These are phyloP conservation scores for Eupithecia subumbrata DNA, from an alignment of 2,888 invertebrate species.

Conservation along the genomic window DNA sequence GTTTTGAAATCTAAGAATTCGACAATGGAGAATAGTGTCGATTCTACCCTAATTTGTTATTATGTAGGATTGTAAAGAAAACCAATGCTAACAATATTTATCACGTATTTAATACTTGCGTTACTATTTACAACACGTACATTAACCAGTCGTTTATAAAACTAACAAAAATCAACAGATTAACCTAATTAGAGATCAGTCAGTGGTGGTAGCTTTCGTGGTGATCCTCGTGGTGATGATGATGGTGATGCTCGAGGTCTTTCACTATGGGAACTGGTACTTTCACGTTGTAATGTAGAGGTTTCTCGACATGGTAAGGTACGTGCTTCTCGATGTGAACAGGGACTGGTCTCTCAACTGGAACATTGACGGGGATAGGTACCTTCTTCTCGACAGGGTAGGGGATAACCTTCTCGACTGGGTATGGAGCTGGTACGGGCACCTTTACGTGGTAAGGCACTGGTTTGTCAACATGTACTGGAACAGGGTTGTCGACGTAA, in stretches of 20 bases:
- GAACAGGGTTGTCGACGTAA: slow-evolving; percentile 87
- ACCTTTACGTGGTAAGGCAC: slow-evolving; percentile 91
- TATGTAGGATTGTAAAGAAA: slow-evolving; percentile 26
- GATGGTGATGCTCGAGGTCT: slow-evolving; percentile 58
- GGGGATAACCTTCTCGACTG: slow-evolving; percentile 86
- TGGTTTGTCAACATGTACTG: slow-evolving; percentile 90
- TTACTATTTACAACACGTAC: slow-evolving; percentile 73
- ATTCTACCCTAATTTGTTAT: neutral
- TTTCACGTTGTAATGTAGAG: slow-evolving; percentile 88
- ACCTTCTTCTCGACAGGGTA: slow-evolving; percentile 87
- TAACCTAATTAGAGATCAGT: slow-evolving; percentile 82
- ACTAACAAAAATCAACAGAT: slow-evolving; percentile 79
- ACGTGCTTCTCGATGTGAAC: slow-evolving; percentile 88
- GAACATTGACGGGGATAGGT: slow-evolving; percentile 86
- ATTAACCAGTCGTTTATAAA: slow-evolving; percentile 67
- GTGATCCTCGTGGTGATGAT: slow-evolving; percentile 54
- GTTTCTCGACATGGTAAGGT: slow-evolving; percentile 87
- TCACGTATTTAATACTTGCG: slow-evolving; percentile 79
- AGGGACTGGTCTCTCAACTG: slow-evolving; percentile 84
- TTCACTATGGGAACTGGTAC: slow-evolving; percentile 87
- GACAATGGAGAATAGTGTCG: neutral
- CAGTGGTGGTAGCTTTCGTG: slow-evolving; percentile 65
- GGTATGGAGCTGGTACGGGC: slow-evolving; percentile 88
- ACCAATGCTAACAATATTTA: slow-evolving; percentile 51
- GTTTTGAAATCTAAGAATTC: neutral